These are phyloP conservation scores for Drosophila pectinifera DNA, from an alignment of 1,140 invertebrate species.

Conservation along the genomic window DNA sequence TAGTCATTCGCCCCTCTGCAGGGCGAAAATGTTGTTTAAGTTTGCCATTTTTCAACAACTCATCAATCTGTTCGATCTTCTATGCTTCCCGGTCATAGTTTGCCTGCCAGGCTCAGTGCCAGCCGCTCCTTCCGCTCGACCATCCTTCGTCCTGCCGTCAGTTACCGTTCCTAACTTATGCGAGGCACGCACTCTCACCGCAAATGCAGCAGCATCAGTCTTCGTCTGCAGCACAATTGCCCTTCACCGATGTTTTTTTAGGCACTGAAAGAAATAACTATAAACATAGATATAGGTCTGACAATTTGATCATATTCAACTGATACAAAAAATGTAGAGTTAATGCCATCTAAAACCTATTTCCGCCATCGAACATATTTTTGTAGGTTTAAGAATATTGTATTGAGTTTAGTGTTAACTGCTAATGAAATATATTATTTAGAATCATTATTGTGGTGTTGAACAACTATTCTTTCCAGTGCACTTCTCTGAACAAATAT, in stretches of 20 bases:
- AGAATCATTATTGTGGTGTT: no score
- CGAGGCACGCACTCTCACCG: conserved; percentile 78
- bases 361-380: no score
- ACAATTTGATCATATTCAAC: not conserved
- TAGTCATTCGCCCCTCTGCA: conserved; percentile 49
- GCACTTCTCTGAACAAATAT: conserved; percentile 60
- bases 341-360: no score
- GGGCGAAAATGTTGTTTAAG: conserved; percentile 68
- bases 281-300: no score
- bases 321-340: not conserved
- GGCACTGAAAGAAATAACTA: conserved; percentile 4
- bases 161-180: conserved; percentile 70
- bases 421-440: not conserved
- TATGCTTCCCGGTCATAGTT: conserved; percentile 43
- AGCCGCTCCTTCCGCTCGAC: conserved; percentile 14
- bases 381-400: no score
- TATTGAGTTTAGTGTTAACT: not conserved
- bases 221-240: conserved; percentile 63
- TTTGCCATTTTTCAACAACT: conserved; percentile 83
- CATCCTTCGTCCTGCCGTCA: conserved; percentile 31
- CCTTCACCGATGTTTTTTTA: not conserved
- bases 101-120: conserved; percentile 48
- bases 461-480: not conserved
- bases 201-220: conserved; percentile 82
- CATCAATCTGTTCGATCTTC: conserved; percentile 77